Percentiles rank a stretch among this genome's conserved stretches.
These are phyloP conservation scores for Hydrozoanthus gracilis DNA, from an alignment of 92 coral and sea anemone genomes.

Conservation along the genomic window DNA sequence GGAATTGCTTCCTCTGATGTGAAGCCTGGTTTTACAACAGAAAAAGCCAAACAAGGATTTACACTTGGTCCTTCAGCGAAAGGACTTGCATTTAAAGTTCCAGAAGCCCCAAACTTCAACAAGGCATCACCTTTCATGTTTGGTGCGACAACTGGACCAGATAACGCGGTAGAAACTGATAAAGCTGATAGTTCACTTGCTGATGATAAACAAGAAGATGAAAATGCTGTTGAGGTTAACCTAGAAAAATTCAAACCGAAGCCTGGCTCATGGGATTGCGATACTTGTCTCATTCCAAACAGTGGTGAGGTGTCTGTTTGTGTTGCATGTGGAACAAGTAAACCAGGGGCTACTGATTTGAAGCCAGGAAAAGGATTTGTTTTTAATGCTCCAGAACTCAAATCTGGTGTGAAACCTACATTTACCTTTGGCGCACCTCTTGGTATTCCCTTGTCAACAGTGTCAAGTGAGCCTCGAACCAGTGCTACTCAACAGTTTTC, in stretches of 20 bases:
- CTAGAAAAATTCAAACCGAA: slow-evolving; percentile 44
- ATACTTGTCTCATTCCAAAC: slow-evolving; percentile 57
- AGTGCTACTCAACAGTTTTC: not conserved
- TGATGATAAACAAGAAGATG: not conserved
- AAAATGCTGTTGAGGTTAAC: not conserved
- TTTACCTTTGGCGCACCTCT: slow-evolving; percentile 21
- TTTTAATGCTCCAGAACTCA: not conserved
- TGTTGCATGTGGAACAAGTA: slow-evolving; percentile 66
- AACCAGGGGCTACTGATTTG: slow-evolving; percentile 57
- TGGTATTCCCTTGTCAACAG: too few relatives aligned
- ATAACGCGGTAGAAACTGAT: too few relatives aligned
- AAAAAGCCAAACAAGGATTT: too few relatives aligned
- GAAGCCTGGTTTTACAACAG: too few relatives aligned
- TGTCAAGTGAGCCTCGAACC: not conserved
- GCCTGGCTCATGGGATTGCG: slow-evolving; percentile 73
- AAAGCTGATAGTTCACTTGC: too few relatives aligned
- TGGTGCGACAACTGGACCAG: too few relatives aligned
- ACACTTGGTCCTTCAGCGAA: too few relatives aligned
- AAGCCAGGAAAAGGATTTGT: not conserved
- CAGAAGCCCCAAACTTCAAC: too few relatives aligned
- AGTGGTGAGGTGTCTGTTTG: slow-evolving; percentile 37
- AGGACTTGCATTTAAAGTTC: too few relatives aligned
- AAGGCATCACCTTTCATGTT: too few relatives aligned
- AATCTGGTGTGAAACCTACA: not conserved
- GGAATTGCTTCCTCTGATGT: slow-evolving; percentile 8